A percentile compares a stretch with the other conserved stretches of the same genome.
These are phyloP conservation scores for Philaethria dido DNA, from an alignment of 2,888 invertebrate species.

Conservation along the genomic window DNA sequence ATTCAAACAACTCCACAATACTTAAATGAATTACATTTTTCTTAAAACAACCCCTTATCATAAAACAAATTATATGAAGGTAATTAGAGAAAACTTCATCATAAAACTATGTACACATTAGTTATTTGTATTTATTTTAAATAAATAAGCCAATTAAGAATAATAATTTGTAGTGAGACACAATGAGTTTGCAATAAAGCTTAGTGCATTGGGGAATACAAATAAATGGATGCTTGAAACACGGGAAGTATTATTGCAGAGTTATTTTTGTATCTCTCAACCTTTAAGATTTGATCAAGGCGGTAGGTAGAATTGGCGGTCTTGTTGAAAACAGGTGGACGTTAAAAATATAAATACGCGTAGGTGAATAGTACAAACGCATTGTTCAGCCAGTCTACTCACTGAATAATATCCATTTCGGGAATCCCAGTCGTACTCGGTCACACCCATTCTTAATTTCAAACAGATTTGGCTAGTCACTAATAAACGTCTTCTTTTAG, in stretches of 20 bases:
- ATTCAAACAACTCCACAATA: constrained; percentile 62
- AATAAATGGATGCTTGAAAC: constrained; percentile 13
- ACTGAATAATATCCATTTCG: constrained; percentile 78
- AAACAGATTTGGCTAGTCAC: constrained; percentile 53
- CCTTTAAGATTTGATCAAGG: constrained; percentile 41
- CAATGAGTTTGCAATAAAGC: constrained; percentile 22
- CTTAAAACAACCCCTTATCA: constrained; percentile 24
- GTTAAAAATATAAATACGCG: constrained; percentile 14
- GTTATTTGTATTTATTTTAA: background rate
- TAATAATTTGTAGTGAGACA: constrained; percentile 3
- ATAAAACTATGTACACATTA: constrained; percentile 9
- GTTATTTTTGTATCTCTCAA: constrained; percentile 42
- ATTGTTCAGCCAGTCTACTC: constrained; percentile 52
- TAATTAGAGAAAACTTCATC: constrained; percentile 7
- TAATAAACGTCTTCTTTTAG: constrained; percentile 51
- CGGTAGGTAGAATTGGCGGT: constrained; percentile 35
- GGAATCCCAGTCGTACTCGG: constrained; percentile 78
- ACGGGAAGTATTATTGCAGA: constrained; percentile 45
- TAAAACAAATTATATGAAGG: constrained; percentile 12
- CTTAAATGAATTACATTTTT: constrained; percentile 38
- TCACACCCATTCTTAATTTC: constrained; percentile 76
- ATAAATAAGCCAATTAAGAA: constrained; percentile 21
- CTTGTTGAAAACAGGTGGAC: constrained; percentile 31
- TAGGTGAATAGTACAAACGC: constrained; percentile 2
- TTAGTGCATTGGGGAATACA: constrained; percentile 21